Percentiles rank a stretch among this genome's conserved stretches.
phyloP scores from a whole-genome alignment of 2,797 vertebrate species.

The Pangasius larnaudii region DNA sequence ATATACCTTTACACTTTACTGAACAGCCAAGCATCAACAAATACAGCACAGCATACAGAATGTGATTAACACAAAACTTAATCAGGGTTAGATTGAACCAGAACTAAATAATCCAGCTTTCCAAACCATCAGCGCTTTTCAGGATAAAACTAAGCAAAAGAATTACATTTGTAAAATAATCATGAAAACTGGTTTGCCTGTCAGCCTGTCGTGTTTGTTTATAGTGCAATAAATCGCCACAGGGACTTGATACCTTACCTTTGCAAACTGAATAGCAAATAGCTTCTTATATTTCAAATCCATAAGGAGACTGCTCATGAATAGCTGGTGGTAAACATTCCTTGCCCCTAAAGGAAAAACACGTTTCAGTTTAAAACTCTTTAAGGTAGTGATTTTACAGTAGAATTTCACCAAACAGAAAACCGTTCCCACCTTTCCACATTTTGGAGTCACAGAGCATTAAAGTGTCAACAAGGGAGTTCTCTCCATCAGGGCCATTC shows the following conservation, averaged over 20 bases:
- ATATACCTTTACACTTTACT: neutral
- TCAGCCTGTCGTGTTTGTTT: neutral
- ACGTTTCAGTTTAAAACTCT: neutral
- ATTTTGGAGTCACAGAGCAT: conserved; percentile 96
- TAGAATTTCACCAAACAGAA: neutral
- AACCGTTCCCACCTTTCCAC: conserved; percentile 87
- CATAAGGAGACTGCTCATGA: conserved; percentile 98
- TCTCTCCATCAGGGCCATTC: conserved; percentile 84
- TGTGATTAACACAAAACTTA: neutral
- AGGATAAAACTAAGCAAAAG: neutral
- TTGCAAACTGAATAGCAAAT: conserved; percentile 93
- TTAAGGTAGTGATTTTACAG: neutral
- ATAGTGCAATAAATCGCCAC: neutral
- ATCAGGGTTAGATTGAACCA: neutral
- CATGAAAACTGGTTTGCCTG: neutral
- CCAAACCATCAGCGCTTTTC: neutral
- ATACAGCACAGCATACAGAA: neutral
- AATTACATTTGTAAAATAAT: neutral
- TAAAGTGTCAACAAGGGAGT: conserved; percentile 88
- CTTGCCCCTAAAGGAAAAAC: conserved; percentile 82
- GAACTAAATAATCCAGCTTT: neutral
- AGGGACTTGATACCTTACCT: conserved; percentile 78
- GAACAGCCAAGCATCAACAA: neutral
- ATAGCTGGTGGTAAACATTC: conserved; percentile 93
- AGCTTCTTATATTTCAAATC: conserved; percentile 96